These are phyloP conservation scores for Artemia franciscana DNA, from an alignment of 1,140 invertebrate genomes.

Conservation along the genomic window DNA sequence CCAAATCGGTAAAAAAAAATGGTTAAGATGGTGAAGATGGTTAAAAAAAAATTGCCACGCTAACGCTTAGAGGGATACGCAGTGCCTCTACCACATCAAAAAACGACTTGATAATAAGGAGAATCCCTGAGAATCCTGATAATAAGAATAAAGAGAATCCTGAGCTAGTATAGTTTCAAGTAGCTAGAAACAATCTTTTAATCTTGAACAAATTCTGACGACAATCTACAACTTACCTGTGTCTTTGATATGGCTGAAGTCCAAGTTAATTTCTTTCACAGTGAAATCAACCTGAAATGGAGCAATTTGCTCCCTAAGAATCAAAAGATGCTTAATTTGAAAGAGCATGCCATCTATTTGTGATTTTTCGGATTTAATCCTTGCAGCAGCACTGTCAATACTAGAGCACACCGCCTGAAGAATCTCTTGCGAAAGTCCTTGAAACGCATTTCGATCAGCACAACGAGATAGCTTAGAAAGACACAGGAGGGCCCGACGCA, in stretches of 20 bases:
- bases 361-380: constrained; percentile 18
- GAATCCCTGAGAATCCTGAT: too few species aligned
- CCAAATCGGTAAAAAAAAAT: too few species aligned
- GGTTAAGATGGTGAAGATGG: too few species aligned
- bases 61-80: neutral
- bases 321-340: constrained; percentile 91
- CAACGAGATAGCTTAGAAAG: constrained; percentile 84
- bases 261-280: constrained; percentile 67
- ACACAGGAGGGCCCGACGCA: constrained; percentile 77
- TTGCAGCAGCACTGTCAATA: constrained; percentile 21
- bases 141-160: too few species aligned
- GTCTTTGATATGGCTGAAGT: constrained; percentile 68
- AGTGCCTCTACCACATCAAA: neutral
- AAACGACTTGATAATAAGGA: neutral
- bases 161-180: too few species aligned
- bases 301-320: constrained; percentile 87
- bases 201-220: too few species aligned
- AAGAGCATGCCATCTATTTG: constrained; percentile 80
- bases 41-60: too few species aligned
- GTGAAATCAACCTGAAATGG: constrained; percentile 93
- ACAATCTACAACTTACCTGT: constrained; percentile 25
- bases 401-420: constrained; percentile 15
- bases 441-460: constrained; percentile 81
- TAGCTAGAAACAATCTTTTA: too few species aligned
- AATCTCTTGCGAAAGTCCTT: constrained; percentile 57